Base-by-base conservation (phyloP, 2,113 vertebrate genomes). In the Entosphenus tridentatus region DNA sequence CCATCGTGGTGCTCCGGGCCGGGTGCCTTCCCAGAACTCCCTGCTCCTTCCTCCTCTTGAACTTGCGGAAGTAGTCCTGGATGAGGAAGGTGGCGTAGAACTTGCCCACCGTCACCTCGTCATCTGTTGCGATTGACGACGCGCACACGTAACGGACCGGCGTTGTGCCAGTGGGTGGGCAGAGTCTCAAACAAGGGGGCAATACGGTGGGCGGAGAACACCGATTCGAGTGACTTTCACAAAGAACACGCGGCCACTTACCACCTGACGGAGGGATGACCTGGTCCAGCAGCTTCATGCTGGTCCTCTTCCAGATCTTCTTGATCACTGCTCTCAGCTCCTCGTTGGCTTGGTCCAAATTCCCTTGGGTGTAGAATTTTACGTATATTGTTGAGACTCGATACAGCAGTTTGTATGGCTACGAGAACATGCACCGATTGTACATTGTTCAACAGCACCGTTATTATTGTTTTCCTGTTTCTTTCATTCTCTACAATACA, bases 1-100 rank as follows among this genome's bases (percentile, higher is more conserved):
- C 89, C 74, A 95, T 82, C 12, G 93, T 91, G 58, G 89, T 90
- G 87, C 84, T 92, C 86, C 93, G 96, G 77, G 85, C 79, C 74
- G 89, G 85, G 78, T 91, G 83, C 72, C 87, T 88, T 74, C 91
- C 91, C 82, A 95, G 87, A 82, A 96, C 82, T 81, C 89, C 92
- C 84, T 96, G 89, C 82, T 98, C 93, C 85, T 97, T 98, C 81
- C 93, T 92, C 88, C 95, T 97, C 89, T 98, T 98, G 91, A 98
- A 98, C 96, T 98, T 98, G 89, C 93, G 96, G 89, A 98, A 98
- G 92, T 98, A 98, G 92, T 98, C 93, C 93, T 98, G 93, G 95
- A 98, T 98, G 90, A 98, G 92, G 87, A 98, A 98, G 87, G 93
- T 98, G 92, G 93, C 93, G 96, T 98, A 98, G 89, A 98, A 98